Evolutionary conservation across 2,888 invertebrate species (phyloP).

Genomic region (Lasioglossum morio): DNA sequence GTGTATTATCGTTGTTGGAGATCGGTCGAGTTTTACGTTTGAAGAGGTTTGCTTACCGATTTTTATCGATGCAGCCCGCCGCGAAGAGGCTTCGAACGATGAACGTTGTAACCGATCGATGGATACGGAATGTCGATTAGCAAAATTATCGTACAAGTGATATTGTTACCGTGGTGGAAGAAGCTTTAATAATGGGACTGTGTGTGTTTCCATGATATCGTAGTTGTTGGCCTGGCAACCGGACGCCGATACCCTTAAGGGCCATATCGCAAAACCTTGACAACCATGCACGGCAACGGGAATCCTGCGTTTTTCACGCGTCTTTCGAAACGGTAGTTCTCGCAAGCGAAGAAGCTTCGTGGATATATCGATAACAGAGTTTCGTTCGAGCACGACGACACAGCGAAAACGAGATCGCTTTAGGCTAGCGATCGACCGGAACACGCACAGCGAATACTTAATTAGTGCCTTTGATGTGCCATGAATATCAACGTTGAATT

Average conservation of each 20-base stretch:
- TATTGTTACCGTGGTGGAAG: constrained; percentile 38
- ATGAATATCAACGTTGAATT: constrained; percentile 30
- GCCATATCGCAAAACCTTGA: constrained; percentile 36
- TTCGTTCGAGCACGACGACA: neutral
- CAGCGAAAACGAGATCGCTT: neutral
- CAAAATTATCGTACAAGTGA: constrained; percentile 31
- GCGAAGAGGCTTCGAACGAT: neutral
- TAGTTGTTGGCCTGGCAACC: constrained; percentile 71
- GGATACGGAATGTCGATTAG: constrained; percentile 32
- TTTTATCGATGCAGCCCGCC: neutral
- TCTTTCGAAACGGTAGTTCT: constrained; percentile 40
- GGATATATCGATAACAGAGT: neutral
- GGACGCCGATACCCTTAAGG: constrained; percentile 63
- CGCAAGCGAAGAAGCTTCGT: constrained; percentile 23
- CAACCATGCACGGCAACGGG: constrained; percentile 22
- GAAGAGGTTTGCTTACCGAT: neutral
- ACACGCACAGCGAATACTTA: constrained; percentile 35
- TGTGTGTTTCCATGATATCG: constrained; percentile 63
- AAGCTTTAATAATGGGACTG: constrained; percentile 28
- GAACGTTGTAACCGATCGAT: neutral
- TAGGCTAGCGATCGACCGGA: constrained; percentile 2
- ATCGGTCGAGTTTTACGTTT: neutral
- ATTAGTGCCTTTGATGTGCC: constrained; percentile 63
- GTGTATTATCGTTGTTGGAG: too few species aligned
- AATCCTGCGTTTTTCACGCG: constrained; percentile 35